Evolutionary conservation across 1,140 invertebrate species (phyloP).

Genomic region (Eupeodes corollae): DNA sequence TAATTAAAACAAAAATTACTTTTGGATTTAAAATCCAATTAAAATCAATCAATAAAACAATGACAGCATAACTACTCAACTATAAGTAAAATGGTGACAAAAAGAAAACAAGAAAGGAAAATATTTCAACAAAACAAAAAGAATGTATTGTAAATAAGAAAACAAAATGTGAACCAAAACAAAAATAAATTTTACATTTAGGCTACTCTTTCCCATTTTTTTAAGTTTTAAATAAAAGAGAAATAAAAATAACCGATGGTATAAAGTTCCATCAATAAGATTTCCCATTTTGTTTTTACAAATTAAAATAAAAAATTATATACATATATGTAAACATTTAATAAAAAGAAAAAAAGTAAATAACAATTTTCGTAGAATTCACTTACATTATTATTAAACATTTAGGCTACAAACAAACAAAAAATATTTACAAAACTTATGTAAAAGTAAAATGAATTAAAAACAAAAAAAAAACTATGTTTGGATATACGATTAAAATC

Average conservation of each 20-base stretch:
- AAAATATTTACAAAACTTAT: slow-evolving; percentile 4
- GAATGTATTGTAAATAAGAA: neutral
- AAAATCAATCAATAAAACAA: neutral
- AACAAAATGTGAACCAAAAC: neutral
- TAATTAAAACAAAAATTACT: slow-evolving; percentile 3
- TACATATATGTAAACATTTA: slow-evolving; percentile 15
- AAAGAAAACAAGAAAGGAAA: neutral
- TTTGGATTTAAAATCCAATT: slow-evolving; percentile 5
- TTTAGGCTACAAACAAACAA: neutral
- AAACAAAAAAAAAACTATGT: slow-evolving; percentile 2
- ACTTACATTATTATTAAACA: neutral
- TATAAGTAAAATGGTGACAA: slow-evolving; percentile 27
- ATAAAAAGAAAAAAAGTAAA: slow-evolving; percentile 6
- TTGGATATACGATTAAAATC: slow-evolving; percentile 4
- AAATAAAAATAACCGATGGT: neutral
- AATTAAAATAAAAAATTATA: slow-evolving; percentile 4
- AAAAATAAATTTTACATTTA: neutral
- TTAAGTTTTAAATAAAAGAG: neutral
- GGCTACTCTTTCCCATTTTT: neutral
- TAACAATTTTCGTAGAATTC: neutral
- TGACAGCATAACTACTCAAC: neutral
- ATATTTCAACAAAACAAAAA: neutral
- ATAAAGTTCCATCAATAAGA: neutral
- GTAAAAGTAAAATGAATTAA: slow-evolving; percentile 5
- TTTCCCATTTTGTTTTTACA: slow-evolving; percentile 9